These are phyloP conservation scores for Xanthia togata DNA, from an alignment of 2,888 invertebrate species.

Conservation along the genomic window DNA sequence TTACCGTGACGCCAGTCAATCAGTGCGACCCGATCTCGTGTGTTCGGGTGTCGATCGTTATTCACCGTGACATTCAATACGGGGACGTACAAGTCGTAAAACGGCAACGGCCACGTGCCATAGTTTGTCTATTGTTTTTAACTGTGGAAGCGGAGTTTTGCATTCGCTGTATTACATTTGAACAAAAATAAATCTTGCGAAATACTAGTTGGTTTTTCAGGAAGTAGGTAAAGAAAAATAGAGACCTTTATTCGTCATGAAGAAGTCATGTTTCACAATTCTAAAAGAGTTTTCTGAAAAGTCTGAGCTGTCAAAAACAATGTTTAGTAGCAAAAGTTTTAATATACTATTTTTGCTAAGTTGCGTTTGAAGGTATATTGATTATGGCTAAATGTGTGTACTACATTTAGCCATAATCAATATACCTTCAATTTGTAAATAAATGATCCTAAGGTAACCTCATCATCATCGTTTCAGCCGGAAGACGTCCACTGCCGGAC, in stretches of 20 bases:
- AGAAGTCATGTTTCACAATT: not conserved
- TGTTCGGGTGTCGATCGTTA: not conserved
- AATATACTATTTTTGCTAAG: not conserved
- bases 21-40: not conserved
- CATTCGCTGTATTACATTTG: not conserved
- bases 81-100: conserved; percentile 1
- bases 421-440: not conserved
- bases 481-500: too few species aligned
- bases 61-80: conserved; percentile 7
- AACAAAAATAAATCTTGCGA: not conserved
- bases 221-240: not conserved
- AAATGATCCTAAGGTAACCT: not conserved
- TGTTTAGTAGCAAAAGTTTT: not conserved
- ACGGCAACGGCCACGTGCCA: not conserved
- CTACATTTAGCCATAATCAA: not conserved
- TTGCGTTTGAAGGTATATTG: too few species aligned
- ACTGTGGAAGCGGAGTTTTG: not conserved
- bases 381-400: too few species aligned
- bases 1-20: conserved; percentile 30
- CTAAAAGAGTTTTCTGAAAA: not conserved
- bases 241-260: not conserved
- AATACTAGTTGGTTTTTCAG: not conserved
- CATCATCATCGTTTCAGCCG: too few species aligned
- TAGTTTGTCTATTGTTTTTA: not conserved
- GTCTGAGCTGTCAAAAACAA: not conserved